phyloP scores from a whole-genome alignment of 2,888 invertebrate species.

The Globia sparganii region DNA sequence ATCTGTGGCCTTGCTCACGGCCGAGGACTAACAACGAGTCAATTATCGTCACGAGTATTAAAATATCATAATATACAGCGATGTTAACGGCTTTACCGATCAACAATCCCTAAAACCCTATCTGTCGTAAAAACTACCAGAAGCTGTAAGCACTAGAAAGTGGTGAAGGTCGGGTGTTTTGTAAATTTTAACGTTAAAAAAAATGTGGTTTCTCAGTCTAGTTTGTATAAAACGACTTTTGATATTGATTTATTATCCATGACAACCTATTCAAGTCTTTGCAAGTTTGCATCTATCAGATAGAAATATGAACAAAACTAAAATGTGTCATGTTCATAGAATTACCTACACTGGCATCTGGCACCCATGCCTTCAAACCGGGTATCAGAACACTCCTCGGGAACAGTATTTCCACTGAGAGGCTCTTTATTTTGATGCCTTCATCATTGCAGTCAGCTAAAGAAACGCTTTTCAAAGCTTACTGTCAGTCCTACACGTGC shows the following conservation, averaged over 20 bases:
- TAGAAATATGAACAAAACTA: neutral
- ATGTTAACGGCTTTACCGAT: slow-evolving; percentile 1
- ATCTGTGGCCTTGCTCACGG: slow-evolving; percentile 58
- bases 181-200: too few relatives aligned
- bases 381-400: too few relatives aligned
- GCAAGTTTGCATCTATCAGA: too few relatives aligned
- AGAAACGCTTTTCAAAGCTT: neutral
- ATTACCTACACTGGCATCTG: neutral
- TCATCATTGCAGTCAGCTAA: neutral
- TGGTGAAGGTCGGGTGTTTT: neutral
- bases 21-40: slow-evolving; percentile 40
- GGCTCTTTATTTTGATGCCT: neutral
- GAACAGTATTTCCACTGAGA: neutral
- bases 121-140: neutral
- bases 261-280: neutral
- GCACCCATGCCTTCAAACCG: neutral
- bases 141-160: neutral
- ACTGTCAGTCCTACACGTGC: neutral
- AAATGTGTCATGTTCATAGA: neutral
- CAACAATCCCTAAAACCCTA: neutral
- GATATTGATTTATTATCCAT: neutral
- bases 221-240: neutral
- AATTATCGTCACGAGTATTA: slow-evolving; percentile 23
- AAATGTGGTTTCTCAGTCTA: neutral
- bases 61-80: neutral